Evolutionary conservation across 2,797 vertebrate genomes (phyloP), one percentile per base, ranked within the genome.

Genomic region (Microctenopoma steveboyesi): DNA sequence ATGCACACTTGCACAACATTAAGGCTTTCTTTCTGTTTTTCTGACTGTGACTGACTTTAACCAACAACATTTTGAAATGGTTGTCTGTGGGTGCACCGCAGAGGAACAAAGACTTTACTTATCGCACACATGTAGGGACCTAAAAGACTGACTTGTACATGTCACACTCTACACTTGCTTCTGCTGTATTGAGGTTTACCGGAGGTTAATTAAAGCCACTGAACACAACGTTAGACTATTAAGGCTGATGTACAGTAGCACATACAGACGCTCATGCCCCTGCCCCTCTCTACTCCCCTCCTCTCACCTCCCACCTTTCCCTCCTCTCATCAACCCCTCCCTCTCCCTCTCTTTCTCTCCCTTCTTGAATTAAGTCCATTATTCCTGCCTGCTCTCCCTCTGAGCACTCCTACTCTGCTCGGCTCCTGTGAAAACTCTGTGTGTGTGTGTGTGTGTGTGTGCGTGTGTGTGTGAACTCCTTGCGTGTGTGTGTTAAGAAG

Each of bases 281-380:
- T 68, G 67, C 82, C 83, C 80, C 64, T 86, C 84, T 90, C 78
- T 66, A 77, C 69, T 75, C 80, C 83, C 82, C 78, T 83, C 77
- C 63, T 73, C 72, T 82, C 70, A 79, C 79, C 87, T 90, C 87
- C 87, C 86, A 89, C 82, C 82, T 82, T 84, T 84, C 74, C 60
- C 69, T 88, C 81, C 57, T 71, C 80, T 58, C 62, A 64, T 27
- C 73, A 62, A 83, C 69, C 76, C 69, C 79, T 84, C 86, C 81
- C 63, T 72, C 65, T 62, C 67, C 43, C 67, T 50, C 59, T 68
- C 5, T 78, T 69, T 72, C 68, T 82, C 82, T 73, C 37, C 64
- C 59, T 79, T 91, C 86, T 90, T 88, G 86, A 93, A 91, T 92
- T 91, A 91, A 92, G 86, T 82, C 89, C 86, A 90, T 94, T 94